Evolutionary conservation across 2,888 invertebrate genomes (phyloP).

Genomic region (Parnassius apollo): DNA sequence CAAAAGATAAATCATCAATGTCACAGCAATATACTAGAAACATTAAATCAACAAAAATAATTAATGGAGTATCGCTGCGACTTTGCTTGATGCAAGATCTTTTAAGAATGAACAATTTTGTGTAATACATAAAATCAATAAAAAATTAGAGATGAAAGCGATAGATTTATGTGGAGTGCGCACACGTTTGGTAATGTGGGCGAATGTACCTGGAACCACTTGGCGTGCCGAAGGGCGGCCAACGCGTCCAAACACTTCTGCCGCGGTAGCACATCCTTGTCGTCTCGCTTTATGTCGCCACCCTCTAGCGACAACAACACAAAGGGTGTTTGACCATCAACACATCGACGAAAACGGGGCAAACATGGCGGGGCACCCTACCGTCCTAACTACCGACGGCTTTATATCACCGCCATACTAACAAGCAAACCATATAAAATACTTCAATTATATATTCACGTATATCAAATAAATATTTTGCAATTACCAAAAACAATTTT

Average conservation of each 20-base stretch:
- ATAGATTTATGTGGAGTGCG: constrained; percentile 53
- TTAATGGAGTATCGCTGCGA: constrained; percentile 12
- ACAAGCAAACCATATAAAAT: too few relatives aligned
- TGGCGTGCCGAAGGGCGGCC: constrained; percentile 99
- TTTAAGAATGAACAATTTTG: constrained; percentile 37
- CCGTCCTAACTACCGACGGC: not conserved
- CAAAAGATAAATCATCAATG: constrained; percentile 15
- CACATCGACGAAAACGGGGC: constrained; percentile 74
- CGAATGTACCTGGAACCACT: constrained; percentile 98
- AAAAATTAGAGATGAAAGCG: not conserved
- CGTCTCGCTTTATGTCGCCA: constrained; percentile 86
- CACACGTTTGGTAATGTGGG: constrained; percentile 68
- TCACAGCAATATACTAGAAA: not conserved
- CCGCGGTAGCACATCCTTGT: constrained; percentile 98
- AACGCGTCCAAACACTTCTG: constrained; percentile 99
- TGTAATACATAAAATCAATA: not conserved
- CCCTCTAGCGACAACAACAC: constrained; percentile 81
- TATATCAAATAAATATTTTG: not conserved
- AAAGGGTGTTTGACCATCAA: constrained; percentile 90
- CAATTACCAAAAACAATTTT: not conserved
- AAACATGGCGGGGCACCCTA: constrained; percentile 54
- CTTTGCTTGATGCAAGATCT: constrained; percentile 23
- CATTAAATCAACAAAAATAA: not conserved
- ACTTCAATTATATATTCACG: not conserved
- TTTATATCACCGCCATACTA: not conserved